These are phyloP conservation scores for Rhinophrynus dorsalis DNA, from an alignment of 2,797 vertebrate species.

Conservation along the genomic window DNA sequence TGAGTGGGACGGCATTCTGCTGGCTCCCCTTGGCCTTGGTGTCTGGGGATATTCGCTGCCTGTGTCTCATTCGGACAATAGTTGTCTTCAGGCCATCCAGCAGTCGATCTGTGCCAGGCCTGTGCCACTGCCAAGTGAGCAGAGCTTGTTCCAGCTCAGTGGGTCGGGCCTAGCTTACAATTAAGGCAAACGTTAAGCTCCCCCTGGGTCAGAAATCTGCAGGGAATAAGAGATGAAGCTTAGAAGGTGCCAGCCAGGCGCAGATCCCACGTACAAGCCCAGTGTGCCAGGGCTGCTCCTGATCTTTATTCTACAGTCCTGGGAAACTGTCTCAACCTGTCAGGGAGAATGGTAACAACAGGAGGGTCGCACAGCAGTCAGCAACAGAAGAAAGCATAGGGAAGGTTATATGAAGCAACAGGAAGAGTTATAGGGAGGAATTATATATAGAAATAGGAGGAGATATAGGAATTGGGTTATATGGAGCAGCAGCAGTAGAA, in stretches of 20 bases:
- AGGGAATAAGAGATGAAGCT: neutral
- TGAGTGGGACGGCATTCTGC: neutral
- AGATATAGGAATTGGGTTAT: too few species aligned
- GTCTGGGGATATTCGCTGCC: slow-evolving; percentile 6
- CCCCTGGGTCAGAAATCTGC: neutral
- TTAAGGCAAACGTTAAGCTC: neutral
- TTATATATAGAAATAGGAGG: too few species aligned
- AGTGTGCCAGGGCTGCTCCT: slow-evolving; percentile 8
- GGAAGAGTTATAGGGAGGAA: too few species aligned
- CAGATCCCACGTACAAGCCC: neutral
- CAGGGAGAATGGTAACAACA: neutral
- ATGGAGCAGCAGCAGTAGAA: too few species aligned
- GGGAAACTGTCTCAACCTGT: slow-evolving; percentile 19
- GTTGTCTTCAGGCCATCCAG: slow-evolving; percentile 4
- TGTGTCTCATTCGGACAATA: slow-evolving; percentile 29
- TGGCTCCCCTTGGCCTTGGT: neutral
- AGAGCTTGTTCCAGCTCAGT: slow-evolving; percentile 24
- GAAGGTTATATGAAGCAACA: too few species aligned
- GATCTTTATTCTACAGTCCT: slow-evolving; percentile 6
- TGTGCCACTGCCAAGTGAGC: slow-evolving; percentile 24
- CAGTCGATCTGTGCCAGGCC: slow-evolving; percentile 14
- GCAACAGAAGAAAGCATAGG: too few species aligned
- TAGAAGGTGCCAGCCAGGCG: neutral
- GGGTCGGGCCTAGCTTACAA: slow-evolving; percentile 4
- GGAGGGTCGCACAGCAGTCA: too few species aligned